phyloP scores from a whole-genome alignment of 2,113 vertebrate species.

The Heliornis fulica region DNA sequence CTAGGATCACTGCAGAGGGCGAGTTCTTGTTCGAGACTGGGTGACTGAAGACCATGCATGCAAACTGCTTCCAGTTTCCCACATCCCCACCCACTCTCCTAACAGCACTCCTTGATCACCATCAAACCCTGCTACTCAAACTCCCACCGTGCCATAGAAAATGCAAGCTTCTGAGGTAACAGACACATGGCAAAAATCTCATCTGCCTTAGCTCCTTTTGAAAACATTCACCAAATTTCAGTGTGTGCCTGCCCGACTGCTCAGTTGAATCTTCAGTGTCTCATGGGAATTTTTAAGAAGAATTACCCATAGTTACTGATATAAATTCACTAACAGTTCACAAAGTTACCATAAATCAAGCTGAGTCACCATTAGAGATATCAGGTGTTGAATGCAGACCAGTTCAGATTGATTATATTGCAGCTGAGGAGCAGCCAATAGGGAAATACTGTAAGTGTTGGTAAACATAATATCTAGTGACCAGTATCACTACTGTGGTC shows the following conservation, averaged over 20 bases:
- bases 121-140: not conserved
- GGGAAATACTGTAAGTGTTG: not conserved
- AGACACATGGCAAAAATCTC: not conserved
- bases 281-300: not conserved
- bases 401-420: not conserved
- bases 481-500: not conserved
- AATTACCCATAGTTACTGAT: not conserved
- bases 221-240: not conserved
- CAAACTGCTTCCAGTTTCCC: not conserved
- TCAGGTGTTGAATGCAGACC: not conserved
- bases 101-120: not conserved
- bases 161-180: not conserved
- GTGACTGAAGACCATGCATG: not conserved
- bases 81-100: not conserved
- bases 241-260: not conserved
- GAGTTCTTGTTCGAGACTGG: too few relatives aligned
- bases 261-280: not conserved
- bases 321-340: not conserved
- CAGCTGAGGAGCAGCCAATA: not conserved
- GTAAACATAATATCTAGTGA: not conserved
- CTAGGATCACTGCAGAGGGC: too few relatives aligned
- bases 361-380: not conserved
- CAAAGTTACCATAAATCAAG: not conserved
- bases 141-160: not conserved
- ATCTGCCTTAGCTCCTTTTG: not conserved